Evolutionary conservation across 2,888 invertebrate genomes (phyloP), one percentile per base, ranked within the genome.

Genomic region (Sphinx pinastri): DNA sequence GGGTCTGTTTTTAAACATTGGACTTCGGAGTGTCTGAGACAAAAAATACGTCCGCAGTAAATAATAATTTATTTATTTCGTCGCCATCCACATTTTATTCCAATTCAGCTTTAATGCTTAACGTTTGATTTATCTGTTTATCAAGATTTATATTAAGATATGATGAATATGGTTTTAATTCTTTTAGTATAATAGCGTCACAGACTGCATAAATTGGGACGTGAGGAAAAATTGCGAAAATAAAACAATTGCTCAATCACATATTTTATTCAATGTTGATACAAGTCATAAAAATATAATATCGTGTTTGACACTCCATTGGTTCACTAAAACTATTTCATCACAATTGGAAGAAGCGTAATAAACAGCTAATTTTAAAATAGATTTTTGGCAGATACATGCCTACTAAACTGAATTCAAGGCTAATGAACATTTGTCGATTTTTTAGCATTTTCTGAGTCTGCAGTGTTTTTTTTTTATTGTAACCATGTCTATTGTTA

Each of bases 191-290:
- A 11, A 55, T 19, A 4, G 12, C 0, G 2, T 7, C 25, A 57
- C 57, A 3, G 25, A 57, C 6, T 59, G 16, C 60, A 16, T 60
- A 45, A 25, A 16, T 60, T 14, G 47, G 16, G n/a, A 60, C 16
- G 47, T 25, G 2, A 25, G 25, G 2, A 38, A 45, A 1, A 2
- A n/a, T 45, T n/a, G 19, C 19, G 60, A 68, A 71, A 73, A 71
- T 74, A 70, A 76, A 74, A 76, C 67, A 70, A 69, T 25, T 25
- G 69, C 19, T 68, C 75, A 81, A 85, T 86, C 82, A 88, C 86
- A 88, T 85, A 84, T 86, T 90, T 85, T 76, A 75, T 82, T 78
- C 57, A 71, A 76, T 78, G 79, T 77, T 75, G 74, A 75, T 67
- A 74, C 69, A 74, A 76, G 76, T 76, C 58, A 74, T 72, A 70